phyloP scores from a whole-genome alignment of 2,113 vertebrate genomes.

The Takifugu flavidus region DNA sequence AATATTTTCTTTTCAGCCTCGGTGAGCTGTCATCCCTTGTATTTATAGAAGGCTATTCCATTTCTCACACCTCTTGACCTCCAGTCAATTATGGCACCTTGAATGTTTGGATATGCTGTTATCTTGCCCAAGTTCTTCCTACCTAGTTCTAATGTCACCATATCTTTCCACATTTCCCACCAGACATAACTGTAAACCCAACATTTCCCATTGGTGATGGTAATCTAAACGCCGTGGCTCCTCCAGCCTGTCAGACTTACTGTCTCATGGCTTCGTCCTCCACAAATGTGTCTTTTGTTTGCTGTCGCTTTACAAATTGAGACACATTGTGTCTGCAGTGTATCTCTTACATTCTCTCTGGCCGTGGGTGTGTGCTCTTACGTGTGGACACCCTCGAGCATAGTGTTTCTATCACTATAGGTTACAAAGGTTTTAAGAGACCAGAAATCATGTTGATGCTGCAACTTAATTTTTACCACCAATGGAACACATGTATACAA shows the following conservation, averaged over 20 bases:
- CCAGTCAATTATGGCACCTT: constrained; percentile 7
- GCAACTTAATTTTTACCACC: constrained; percentile 14
- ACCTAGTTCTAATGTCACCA: constrained; percentile 27
- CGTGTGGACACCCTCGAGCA: constrained; percentile 35
- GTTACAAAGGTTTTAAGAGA: constrained; percentile 32
- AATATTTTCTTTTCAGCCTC: too few relatives aligned
- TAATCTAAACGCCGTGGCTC: constrained; percentile 73
- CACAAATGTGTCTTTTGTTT: constrained; percentile 75
- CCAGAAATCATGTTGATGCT: constrained; percentile 29
- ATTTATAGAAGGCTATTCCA: neutral
- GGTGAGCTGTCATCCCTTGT: too few relatives aligned
- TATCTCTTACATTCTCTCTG: constrained; percentile 50
- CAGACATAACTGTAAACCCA: constrained; percentile 55
- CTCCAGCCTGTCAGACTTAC: constrained; percentile 52
- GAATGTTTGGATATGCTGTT: neutral
- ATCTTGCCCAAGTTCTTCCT: constrained; percentile 12
- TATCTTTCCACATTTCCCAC: constrained; percentile 39
- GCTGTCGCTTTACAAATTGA: constrained; percentile 75
- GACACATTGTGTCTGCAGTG: constrained; percentile 55
- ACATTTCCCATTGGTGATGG: constrained; percentile 56
- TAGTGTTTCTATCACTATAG: constrained; percentile 37
- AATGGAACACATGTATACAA: too few relatives aligned
- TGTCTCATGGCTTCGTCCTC: constrained; percentile 68
- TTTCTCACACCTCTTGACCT: neutral
- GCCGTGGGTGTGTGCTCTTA: constrained; percentile 8